Evolutionary conservation across 2,888 invertebrate species (phyloP), one percentile per base, ranked within the genome.

Genomic region (Clitarchus hookeri): DNA sequence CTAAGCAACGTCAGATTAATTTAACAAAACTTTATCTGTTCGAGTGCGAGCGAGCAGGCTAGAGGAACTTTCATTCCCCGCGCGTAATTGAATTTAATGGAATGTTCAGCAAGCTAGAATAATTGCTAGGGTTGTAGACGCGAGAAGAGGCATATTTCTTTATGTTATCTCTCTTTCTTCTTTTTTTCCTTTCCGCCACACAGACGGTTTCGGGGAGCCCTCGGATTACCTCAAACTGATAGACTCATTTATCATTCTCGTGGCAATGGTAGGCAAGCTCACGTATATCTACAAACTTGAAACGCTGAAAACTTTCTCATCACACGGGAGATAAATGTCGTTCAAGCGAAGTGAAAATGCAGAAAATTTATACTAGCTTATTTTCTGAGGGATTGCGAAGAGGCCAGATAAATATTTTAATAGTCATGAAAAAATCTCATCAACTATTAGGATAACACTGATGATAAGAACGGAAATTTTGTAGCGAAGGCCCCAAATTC

Each of bases 31-130:
- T 6, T 65, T 65, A n/a, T 65, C 65, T 65, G 16, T 65, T 65
- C 16, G 65, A 23, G 65, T 23, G 8, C n/a, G 23, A 23, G 8
- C n/a, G 65, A 19, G 16, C 65, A 23, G 23, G 65, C 16, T 65
- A 65, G 23, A 65, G n/a, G 16, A 65, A 65, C 12, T 65, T 65
- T 65, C 65, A 23, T 23, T 65, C 65, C 4, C 65, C 4, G 3
- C 65, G n/a, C 8, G n/a, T n/a, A 65, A 65, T 65, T 65, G 65
- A 65, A 65, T 65, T 65, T 65, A 65, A 65, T 65, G 65, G n/a
- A 65, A 65, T 23, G 65, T 65, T 65, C 65, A 65, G 0, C 0
- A 65, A 23, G 65, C 65, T 6, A 65, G 65, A 65, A 65, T 65
- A 65, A 65, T 65, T 65, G 65, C 23, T 53, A 65, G 23, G 48